These are phyloP conservation scores for Oithona nana DNA, from an alignment of 2,888 invertebrate genomes.

Conservation along the genomic window DNA sequence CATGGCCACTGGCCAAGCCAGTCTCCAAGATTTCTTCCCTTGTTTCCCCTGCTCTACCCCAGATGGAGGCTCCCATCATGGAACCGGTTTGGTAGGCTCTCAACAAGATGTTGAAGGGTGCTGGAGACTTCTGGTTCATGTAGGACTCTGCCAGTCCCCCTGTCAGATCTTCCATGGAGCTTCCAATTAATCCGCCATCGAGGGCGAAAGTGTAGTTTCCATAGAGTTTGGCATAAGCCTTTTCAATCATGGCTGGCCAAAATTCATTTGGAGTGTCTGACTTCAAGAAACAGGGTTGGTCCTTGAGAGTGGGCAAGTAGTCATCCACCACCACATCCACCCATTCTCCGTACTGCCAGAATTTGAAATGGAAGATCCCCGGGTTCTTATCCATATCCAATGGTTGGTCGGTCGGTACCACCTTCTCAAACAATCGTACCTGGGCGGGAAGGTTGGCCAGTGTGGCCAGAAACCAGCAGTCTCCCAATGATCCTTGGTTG, in stretches of 20 bases:
- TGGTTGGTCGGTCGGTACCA: constrained; percentile 85
- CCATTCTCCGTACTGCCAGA: constrained; percentile 90
- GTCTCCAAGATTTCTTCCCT: constrained; percentile 59
- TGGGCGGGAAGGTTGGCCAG: constrained; percentile 81
- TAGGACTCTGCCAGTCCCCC: too few relatives aligned
- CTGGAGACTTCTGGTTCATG: too few relatives aligned
- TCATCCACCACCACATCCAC: constrained; percentile 85
- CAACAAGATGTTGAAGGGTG: constrained; percentile 60
- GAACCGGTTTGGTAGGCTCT: constrained; percentile 41
- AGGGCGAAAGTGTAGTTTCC: constrained; percentile 95
- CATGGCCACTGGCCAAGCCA: constrained; percentile 76
- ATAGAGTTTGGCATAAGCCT: too few relatives aligned
- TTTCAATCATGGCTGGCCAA: constrained; percentile 93
- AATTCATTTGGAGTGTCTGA: constrained; percentile 75
- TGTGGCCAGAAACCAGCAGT: constrained; percentile 91
- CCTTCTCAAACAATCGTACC: constrained; percentile 68
- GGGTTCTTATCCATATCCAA: constrained; percentile 85
- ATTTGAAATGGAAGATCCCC: constrained; percentile 76
- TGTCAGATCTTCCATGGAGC: constrained; percentile 98
- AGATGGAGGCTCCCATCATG: constrained; percentile 86
- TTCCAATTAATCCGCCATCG: constrained; percentile 89
- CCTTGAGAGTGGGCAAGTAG: constrained; percentile 63
- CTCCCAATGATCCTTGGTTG: constrained; percentile 50
- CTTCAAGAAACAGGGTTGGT: constrained; percentile 65
- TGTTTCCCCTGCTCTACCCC: constrained; percentile 61